Evolutionary conservation across 2,797 vertebrate genomes (phyloP).

Genomic region (Paratrypauchen microcephalus): DNA sequence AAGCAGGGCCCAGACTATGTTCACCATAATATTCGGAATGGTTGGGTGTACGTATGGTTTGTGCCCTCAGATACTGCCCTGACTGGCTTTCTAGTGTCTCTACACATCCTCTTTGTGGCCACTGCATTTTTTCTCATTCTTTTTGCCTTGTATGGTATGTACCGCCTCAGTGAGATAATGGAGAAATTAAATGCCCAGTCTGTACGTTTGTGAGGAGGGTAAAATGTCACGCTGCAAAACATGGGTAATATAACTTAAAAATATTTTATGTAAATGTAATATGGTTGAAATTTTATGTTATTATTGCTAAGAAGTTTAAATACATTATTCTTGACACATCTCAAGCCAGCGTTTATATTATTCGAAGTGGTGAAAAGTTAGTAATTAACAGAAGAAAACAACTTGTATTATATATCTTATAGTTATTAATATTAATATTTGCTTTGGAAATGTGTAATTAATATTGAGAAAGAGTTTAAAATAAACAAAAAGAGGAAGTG

Average conservation of each 20-base stretch:
- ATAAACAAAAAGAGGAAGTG: neutral
- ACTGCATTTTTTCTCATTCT: constrained; percentile 61
- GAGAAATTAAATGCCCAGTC: constrained; percentile 23
- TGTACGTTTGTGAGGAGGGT: constrained; percentile 4
- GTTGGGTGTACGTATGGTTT: constrained; percentile 77
- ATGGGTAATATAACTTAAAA: neutral
- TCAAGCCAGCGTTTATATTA: neutral
- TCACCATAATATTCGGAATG: constrained; percentile 65
- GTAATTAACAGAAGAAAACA: too few relatives aligned
- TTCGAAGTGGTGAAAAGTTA: too few relatives aligned
- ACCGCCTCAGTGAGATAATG: constrained; percentile 51
- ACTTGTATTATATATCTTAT: too few relatives aligned
- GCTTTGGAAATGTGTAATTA: too few relatives aligned
- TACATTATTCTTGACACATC: neutral
- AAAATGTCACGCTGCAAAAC: neutral
- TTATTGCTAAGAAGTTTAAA: neutral
- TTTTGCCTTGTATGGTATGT: constrained; percentile 50
- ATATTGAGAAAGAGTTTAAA: too few relatives aligned
- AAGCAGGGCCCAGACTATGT: constrained; percentile 65
- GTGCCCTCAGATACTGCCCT: constrained; percentile 51
- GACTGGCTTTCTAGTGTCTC: constrained; percentile 56
- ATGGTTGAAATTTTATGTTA: neutral
- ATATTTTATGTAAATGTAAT: neutral
- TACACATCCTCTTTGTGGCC: constrained; percentile 63
- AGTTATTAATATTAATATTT: too few relatives aligned